Conservation (phyloP, 1,140 invertebrate species). For the Drosophila malerkotliana region DNA sequence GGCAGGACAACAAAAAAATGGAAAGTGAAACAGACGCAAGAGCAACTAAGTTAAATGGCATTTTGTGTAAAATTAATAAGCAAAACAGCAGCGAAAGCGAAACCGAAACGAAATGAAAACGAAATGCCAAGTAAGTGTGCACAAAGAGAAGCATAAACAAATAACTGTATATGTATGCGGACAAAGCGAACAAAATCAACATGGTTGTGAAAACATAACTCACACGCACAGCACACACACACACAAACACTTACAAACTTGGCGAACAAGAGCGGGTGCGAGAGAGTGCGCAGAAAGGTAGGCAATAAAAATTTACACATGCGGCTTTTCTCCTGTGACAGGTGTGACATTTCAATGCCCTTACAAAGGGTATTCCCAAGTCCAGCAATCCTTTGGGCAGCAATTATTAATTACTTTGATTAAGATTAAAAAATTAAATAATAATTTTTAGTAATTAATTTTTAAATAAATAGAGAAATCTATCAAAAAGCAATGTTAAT, state of each 20-base stretch:
- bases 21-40: constrained; percentile 2
- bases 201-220: constrained; percentile 72
- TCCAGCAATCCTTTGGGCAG: neutral
- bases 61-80: constrained; percentile 74
- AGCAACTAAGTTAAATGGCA: constrained; percentile 59
- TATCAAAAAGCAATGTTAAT: neutral
- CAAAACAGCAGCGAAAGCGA: constrained; percentile 22
- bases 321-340: constrained; percentile 39
- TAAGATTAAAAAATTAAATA: neutral
- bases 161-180: constrained; percentile 34
- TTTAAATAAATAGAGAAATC: neutral
- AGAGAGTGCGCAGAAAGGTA: constrained; percentile 50
- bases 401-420: neutral
- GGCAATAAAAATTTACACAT: constrained; percentile 62
- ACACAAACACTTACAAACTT: constrained; percentile 9
- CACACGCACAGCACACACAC: constrained; percentile 30
- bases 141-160: constrained; percentile 36
- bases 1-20: constrained; percentile 19
- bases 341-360: constrained; percentile 40
- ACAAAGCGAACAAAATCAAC: constrained; percentile 65
- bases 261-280: constrained; percentile 3
- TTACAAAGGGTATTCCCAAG: constrained; percentile 11
- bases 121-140: constrained; percentile 42
- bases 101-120: constrained; percentile 6
- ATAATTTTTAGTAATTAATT: neutral